Evolutionary conservation across 92 coral and sea anemone genomes (phyloP).

Genomic region (Anthopleura xanthogrammica): DNA sequence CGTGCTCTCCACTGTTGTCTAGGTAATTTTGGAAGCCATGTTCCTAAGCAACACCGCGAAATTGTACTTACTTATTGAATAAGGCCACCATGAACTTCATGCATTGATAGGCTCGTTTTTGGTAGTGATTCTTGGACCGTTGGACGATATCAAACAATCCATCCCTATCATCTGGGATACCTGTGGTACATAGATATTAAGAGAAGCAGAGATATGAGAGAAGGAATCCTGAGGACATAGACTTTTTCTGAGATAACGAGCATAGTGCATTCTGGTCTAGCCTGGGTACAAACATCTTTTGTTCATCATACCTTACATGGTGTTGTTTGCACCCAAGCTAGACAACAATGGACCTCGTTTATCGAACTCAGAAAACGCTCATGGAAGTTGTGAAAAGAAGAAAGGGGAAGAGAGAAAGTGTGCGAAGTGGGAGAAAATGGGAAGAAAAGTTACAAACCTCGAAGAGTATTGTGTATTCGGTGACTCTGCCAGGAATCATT

Average conservation of each 20-base stretch:
- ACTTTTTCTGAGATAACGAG: no score
- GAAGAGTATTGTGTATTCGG: slow-evolving; percentile 88
- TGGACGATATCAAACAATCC: slow-evolving; percentile 95
- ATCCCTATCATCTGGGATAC: slow-evolving; percentile 93
- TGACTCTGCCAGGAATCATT: slow-evolving; percentile 99
- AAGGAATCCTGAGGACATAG: background rate
- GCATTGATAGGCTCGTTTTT: slow-evolving; percentile 97
- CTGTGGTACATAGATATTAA: slow-evolving; percentile 33
- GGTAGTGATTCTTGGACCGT: slow-evolving; percentile 97
- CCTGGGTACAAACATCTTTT: no score
- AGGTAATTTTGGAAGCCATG: background rate
- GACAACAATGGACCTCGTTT: no score
- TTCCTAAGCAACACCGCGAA: background rate
- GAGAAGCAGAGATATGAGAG: background rate
- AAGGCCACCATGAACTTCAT: slow-evolving; percentile 95
- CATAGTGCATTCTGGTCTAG: no score
- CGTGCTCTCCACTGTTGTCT: no score
- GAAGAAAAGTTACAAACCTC: slow-evolving; percentile 52
- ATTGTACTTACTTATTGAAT: slow-evolving; percentile 74
- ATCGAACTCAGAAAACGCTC: background rate
- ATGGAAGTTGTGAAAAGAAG: background rate
- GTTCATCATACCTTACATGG: no score
- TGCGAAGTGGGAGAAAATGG: background rate
- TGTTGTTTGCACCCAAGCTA: no score
- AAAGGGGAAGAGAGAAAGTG: background rate